Evolutionary conservation across 2,888 invertebrate genomes (phyloP).

Genomic region (Parnassius apollo): DNA sequence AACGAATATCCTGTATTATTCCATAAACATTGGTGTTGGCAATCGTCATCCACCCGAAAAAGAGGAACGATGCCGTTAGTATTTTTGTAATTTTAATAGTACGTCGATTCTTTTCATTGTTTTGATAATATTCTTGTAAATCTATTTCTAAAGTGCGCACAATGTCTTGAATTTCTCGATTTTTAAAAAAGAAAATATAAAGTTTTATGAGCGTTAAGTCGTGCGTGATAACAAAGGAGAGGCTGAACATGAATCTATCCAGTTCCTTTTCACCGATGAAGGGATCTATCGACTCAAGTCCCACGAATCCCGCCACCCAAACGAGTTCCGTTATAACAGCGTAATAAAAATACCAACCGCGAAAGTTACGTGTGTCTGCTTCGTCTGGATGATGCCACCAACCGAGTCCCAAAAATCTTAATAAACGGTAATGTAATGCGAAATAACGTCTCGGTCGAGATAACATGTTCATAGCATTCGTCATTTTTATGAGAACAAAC

Average conservation of each 20-base stretch:
- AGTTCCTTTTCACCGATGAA: constrained; percentile 70
- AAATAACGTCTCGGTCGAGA: constrained; percentile 59
- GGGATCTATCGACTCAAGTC: constrained; percentile 73
- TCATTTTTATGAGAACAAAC: constrained; percentile 5
- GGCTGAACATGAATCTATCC: constrained; percentile 73
- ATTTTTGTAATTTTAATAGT: constrained; percentile 58
- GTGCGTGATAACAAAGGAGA: constrained; percentile 73
- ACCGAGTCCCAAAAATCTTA: constrained; percentile 66
- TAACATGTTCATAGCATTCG: constrained; percentile 2
- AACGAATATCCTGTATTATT: constrained; percentile 59
- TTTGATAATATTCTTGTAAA: constrained; percentile 63
- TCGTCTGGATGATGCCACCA: constrained; percentile 77
- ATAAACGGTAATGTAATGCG: constrained; percentile 55
- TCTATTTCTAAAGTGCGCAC: constrained; percentile 61
- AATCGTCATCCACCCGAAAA: constrained; percentile 73
- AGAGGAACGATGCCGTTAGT: constrained; percentile 59
- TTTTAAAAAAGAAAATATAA: constrained; percentile 68
- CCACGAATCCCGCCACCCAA: constrained; percentile 70
- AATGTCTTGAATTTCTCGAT: constrained; percentile 63
- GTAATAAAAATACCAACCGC: constrained; percentile 65
- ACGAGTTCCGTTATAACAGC: constrained; percentile 61
- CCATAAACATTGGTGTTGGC: constrained; percentile 66
- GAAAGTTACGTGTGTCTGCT: constrained; percentile 58
- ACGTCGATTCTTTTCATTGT: constrained; percentile 47
- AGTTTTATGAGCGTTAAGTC: constrained; percentile 69